A percentile compares a stretch with the other conserved stretches of the same genome.
These are phyloP conservation scores for Neocloeon triangulifer DNA, from an alignment of 1,140 invertebrate species.

Conservation along the genomic window DNA sequence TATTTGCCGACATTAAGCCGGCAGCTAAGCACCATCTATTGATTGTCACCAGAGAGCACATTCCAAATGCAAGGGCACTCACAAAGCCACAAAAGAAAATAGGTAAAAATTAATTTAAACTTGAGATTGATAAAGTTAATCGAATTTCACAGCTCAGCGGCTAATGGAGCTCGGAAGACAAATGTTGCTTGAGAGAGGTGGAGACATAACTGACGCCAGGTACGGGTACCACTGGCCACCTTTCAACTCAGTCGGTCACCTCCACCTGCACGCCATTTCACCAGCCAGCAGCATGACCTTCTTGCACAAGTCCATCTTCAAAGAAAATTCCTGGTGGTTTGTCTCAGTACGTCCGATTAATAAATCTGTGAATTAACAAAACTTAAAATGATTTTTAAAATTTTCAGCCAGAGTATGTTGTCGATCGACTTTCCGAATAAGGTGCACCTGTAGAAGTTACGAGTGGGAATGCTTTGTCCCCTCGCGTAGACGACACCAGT, in stretches of 20 bases:
- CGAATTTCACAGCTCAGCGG: neutral
- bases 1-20: slow-evolving; percentile 67
- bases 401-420: no score
- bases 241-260: slow-evolving; percentile 57
- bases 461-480: no score
- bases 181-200: neutral
- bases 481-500: no score
- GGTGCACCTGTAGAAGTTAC: no score
- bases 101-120: slow-evolving; percentile 20
- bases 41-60: slow-evolving; percentile 53
- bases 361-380: no score
- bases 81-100: slow-evolving; percentile 33
- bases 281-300: slow-evolving; percentile 54
- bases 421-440: no score
- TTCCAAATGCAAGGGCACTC: slow-evolving; percentile 44
- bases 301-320: slow-evolving; percentile 42
- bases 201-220: slow-evolving; percentile 14
- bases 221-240: slow-evolving; percentile 85
- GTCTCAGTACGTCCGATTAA: slow-evolving; percentile 58
- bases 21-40: slow-evolving; percentile 60
- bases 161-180: neutral
- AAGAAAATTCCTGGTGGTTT: slow-evolving; percentile 59
- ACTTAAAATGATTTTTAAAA: no score
- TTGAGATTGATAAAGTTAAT: neutral
- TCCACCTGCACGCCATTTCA: slow-evolving; percentile 73